Evolutionary conservation across 2,888 invertebrate genomes (phyloP).

Genomic region (Dichetophora obliterata): DNA sequence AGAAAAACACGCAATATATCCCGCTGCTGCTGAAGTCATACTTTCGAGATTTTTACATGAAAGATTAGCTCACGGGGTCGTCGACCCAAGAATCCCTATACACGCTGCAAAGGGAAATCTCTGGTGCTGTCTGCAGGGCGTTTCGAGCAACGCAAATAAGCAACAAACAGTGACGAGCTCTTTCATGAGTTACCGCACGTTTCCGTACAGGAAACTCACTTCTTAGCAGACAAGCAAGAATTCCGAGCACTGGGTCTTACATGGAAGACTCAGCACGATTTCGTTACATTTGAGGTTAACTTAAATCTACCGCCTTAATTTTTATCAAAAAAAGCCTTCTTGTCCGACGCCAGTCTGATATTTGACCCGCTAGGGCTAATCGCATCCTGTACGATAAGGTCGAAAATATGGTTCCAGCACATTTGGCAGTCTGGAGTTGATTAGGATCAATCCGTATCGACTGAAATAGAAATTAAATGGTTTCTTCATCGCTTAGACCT

Average conservation of each 20-base stretch:
- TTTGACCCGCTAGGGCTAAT: no score
- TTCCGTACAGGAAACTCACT: background rate
- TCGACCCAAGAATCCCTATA: background rate
- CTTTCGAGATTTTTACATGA: no score
- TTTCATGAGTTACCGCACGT: background rate
- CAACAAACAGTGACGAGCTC: slow-evolving; percentile 22
- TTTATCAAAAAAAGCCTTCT: background rate
- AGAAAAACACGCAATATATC: background rate
- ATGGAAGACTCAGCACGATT: slow-evolving; percentile 15
- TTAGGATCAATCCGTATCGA: no score
- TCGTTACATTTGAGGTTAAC: slow-evolving; percentile 11
- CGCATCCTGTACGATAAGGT: no score
- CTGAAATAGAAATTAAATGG: no score
- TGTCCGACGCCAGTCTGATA: no score
- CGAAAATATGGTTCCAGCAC: no score
- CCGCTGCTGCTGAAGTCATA: no score
- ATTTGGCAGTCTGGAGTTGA: no score
- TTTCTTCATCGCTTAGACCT: no score
- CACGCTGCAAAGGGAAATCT: background rate
- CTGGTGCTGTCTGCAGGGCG: background rate
- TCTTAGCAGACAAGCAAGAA: slow-evolving; percentile 12
- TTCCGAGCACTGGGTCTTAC: slow-evolving; percentile 1
- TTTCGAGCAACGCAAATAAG: slow-evolving; percentile 34
- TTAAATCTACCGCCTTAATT: slow-evolving; percentile 9
- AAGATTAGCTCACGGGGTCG: background rate